Evolutionary conservation across 2,888 invertebrate genomes (phyloP).

Genomic region (Phortica magna): DNA sequence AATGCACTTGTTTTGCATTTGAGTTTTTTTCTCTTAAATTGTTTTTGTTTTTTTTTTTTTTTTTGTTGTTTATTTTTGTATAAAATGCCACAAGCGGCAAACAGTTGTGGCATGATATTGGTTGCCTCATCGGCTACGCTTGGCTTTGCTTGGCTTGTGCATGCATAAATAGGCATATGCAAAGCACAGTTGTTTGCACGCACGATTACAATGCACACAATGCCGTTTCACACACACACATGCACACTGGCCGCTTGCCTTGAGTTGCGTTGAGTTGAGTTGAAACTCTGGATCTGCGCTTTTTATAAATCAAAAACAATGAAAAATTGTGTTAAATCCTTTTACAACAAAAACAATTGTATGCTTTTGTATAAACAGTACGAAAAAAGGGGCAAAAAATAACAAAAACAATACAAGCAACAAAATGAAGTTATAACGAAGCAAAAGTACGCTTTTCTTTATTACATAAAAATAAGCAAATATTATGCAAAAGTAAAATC

Average conservation of each 20-base stretch:
- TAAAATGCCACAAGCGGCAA: too few species aligned
- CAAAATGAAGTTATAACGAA: not conserved
- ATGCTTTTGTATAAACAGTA: not conserved
- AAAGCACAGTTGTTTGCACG: too few species aligned
- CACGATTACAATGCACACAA: not conserved
- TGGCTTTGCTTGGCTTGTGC: too few species aligned
- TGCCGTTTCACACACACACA: not conserved
- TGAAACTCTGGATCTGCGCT: not conserved
- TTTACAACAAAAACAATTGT: not conserved
- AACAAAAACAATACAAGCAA: not conserved
- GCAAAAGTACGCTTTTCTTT: too few species aligned
- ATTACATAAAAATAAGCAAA: too few species aligned
- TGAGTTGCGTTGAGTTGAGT: not conserved
- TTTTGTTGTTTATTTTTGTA: not conserved
- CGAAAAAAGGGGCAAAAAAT: too few species aligned
- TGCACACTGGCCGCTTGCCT: too few species aligned
- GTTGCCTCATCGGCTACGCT: too few species aligned
- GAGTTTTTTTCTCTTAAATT: not conserved
- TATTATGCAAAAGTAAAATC: too few species aligned
- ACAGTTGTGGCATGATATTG: too few species aligned
- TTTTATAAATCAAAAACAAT: slow-evolving; percentile 23
- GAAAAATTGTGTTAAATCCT: slow-evolving; percentile 23
- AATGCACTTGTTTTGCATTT: not conserved
- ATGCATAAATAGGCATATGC: too few species aligned
- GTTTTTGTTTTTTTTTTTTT: not conserved